Evolutionary conservation across 2,113 vertebrate genomes (phyloP).

Genomic region (Psittacara wagleri): DNA sequence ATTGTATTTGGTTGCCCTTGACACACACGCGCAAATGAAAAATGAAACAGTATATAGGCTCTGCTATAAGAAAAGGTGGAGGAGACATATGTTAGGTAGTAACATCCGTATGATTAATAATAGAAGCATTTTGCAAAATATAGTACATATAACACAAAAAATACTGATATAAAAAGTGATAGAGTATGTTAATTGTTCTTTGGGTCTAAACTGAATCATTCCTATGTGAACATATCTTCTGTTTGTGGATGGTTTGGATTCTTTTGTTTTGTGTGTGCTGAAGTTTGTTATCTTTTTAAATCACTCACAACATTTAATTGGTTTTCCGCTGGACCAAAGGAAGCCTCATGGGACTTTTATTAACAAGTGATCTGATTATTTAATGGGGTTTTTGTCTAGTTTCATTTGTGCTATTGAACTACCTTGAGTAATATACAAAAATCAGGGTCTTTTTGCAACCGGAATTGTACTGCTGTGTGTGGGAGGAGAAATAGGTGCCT

Average conservation of each 20-base stretch:
- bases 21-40: conserved; percentile 1
- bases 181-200: neutral
- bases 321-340: neutral
- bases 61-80: neutral
- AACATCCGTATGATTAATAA: neutral
- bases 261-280: neutral
- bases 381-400: neutral
- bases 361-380: neutral
- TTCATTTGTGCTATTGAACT: neutral
- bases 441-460: neutral
- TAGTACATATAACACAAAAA: neutral
- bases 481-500: neutral
- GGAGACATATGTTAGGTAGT: neutral
- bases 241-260: neutral
- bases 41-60: neutral
- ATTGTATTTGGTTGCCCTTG: neutral
- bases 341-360: neutral
- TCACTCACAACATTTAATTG: neutral
- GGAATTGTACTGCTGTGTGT: neutral
- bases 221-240: neutral
- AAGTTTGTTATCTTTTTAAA: neutral
- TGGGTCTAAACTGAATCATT: neutral
- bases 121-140: neutral
- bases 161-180: neutral
- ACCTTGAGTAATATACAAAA: neutral